A percentile compares a stretch with the other conserved stretches of the same genome.
Conservation (phyloP, 2,888 invertebrate genomes). For the Mesochorus sp. region DNA sequence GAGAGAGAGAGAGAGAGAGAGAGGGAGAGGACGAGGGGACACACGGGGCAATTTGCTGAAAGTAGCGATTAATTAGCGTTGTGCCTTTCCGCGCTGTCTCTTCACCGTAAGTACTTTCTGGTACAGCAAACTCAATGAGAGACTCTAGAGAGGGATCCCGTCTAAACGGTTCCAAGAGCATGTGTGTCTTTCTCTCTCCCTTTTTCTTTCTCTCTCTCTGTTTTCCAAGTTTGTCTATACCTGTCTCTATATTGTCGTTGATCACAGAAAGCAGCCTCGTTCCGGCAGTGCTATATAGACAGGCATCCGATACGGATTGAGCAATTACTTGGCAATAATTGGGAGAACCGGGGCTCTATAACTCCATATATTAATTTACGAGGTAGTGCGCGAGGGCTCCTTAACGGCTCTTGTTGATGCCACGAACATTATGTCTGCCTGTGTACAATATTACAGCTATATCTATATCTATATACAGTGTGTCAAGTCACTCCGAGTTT, state of each 20-base stretch:
- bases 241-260: conserved; percentile 23
- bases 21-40: conserved; percentile 18
- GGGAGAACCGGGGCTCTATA: conserved; percentile 67
- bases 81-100: conserved; percentile 33
- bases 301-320: conserved; percentile 68
- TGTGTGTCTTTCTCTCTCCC: not conserved
- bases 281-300: conserved; percentile 61
- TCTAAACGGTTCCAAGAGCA: conserved; percentile 24
- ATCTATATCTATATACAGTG: not conserved
- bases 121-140: conserved; percentile 30
- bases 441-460: conserved; percentile 1
- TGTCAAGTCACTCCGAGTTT: conserved; percentile 47
- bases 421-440: conserved; percentile 2
- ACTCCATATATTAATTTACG: conserved; percentile 71
- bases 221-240: not conserved
- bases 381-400: conserved; percentile 67
- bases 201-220: not conserved
- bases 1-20: too few species aligned
- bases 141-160: conserved; percentile 45
- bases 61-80: conserved; percentile 60
- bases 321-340: conserved; percentile 76
- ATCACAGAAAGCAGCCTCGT: conserved; percentile 38
- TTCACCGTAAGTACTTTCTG: conserved; percentile 4
- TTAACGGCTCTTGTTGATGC: not conserved
- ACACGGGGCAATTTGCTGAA: conserved; percentile 57